Base-by-base conservation (phyloP, 2,888 invertebrate species). In the Heliconius cydno region DNA sequence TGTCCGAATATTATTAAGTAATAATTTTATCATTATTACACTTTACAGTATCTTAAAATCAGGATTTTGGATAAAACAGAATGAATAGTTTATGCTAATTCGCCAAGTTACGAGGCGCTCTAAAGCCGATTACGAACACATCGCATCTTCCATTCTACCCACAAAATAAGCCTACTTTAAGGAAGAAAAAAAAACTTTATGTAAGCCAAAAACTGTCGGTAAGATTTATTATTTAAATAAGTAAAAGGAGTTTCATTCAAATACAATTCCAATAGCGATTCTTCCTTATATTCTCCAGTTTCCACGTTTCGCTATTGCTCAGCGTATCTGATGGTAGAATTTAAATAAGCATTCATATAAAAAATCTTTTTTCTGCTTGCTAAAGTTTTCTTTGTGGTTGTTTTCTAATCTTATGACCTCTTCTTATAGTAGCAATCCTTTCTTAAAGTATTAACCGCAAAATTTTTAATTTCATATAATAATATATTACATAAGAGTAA, bases 51-150 rank as follows among this genome's bases (percentile, higher is more conserved):
- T 22, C 34, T 12, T 73, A n/a, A 60, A 60, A 60, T 34, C 41
- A 28, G 10, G 46, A 74, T 15, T 52, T 25, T 25, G 13, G 52
- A 46, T 41, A 60, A 60, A 74, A 46, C 41, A 70, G 34, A 70
- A 74, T 80, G 76, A 81, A 82, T 81, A 90, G 89, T 90, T 88
- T 88, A 90, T 91, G 90, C 88, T 91, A 89, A 91, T 90, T 88
- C 86, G 82, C 86, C 82, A 90, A 90, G 87, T 90, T 91, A 87
- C 88, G 85, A 87, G 84, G 85, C 85, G 86, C 60, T 38, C 85
- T 84, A 87, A 90, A 92, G 90, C 90, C 85, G 89, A 90, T 91
- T 91, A 91, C 83, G 86, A 84, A 83, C 79, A 84, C 84, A 82
- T 83, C 85, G 84, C 82, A 82, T 81, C 74, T 80, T 74, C 74